Conservation (phyloP, 2,113 vertebrate species). For the Cephalopterus ornatus region DNA sequence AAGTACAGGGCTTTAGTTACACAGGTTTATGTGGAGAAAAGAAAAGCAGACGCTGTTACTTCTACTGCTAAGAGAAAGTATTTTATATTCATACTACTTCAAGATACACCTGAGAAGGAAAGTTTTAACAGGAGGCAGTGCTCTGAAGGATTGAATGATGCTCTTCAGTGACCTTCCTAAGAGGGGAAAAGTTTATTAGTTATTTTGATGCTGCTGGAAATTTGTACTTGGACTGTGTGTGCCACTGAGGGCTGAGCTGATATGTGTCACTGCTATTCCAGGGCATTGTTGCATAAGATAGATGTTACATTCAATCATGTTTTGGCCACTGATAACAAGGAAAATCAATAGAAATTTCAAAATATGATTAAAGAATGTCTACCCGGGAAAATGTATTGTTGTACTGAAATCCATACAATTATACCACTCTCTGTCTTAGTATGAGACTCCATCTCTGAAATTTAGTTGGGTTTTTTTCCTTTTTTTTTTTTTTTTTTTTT, state of each 20-base stretch:
- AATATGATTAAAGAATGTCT: not conserved
- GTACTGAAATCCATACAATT: not conserved
- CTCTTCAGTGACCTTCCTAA: not conserved
- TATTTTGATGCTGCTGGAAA: not conserved
- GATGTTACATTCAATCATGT: not conserved
- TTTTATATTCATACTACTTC: not conserved
- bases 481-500: not conserved
- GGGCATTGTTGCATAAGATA: not conserved
- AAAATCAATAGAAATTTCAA: not conserved
- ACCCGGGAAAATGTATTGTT: not conserved
- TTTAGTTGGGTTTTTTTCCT: rapidly evolving
- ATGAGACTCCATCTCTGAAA: not conserved
- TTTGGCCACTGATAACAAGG: not conserved
- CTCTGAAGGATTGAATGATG: not conserved
- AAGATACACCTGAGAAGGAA: not conserved
- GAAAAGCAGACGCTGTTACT: not conserved
- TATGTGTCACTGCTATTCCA: not conserved
- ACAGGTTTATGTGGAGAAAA: not conserved
- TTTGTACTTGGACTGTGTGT: not conserved
- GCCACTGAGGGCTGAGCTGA: not conserved
- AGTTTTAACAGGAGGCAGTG: not conserved
- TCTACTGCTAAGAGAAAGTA: rapidly evolving
- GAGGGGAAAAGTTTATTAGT: not conserved
- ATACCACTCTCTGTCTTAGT: not conserved
- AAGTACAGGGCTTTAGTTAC: not conserved